phyloP scores from a whole-genome alignment of 2,113 vertebrate species.

The Sporophila hypoxantha region DNA sequence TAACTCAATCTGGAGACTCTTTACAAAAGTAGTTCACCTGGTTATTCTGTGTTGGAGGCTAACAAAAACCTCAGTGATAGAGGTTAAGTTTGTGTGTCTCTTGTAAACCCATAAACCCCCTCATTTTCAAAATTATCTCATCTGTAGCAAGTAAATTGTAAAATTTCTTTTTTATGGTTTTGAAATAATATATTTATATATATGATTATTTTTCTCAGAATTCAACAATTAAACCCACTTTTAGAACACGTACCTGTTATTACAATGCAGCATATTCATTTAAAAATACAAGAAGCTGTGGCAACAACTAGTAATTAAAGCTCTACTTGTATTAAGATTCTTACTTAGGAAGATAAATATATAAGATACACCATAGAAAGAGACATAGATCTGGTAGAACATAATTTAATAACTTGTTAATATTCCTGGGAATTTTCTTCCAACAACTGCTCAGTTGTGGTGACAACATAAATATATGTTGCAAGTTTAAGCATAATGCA shows the following conservation, averaged over 20 bases:
- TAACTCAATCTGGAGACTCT: not conserved
- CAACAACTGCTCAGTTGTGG: not conserved
- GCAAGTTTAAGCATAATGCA: not conserved
- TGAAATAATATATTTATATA: not conserved
- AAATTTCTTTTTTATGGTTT: not conserved
- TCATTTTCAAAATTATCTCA: not conserved
- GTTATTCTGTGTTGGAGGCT: not conserved
- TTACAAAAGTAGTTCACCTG: not conserved
- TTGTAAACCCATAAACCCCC: not conserved
- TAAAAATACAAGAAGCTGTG: not conserved
- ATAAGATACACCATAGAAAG: not conserved
- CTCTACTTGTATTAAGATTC: not conserved
- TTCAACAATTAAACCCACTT: not conserved
- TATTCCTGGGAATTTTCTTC: not conserved
- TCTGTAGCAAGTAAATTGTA: not conserved
- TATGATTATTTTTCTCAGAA: not conserved
- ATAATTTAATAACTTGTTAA: not conserved
- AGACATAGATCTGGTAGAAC: not conserved
- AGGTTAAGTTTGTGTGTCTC: not conserved
- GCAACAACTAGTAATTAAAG: not conserved
- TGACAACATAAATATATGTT: not conserved
- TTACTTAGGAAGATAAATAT: not conserved
- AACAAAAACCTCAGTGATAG: not conserved
- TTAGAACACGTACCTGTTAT: not conserved
- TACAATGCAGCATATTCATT: not conserved